phyloP scores from a whole-genome alignment of 2,797 vertebrate genomes.

The Crenichthys baileyi region DNA sequence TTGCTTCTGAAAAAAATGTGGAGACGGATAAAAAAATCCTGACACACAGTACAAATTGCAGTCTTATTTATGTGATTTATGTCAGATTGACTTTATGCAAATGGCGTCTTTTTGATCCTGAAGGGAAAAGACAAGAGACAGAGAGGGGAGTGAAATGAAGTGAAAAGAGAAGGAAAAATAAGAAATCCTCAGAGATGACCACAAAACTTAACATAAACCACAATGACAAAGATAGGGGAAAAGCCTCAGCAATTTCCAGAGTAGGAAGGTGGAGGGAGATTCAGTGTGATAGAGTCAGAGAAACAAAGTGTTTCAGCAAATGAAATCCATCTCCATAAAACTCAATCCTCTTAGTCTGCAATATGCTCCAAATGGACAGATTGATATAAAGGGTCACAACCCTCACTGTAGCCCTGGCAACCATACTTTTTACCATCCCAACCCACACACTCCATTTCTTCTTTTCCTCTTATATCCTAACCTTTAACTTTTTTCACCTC shows the following conservation, averaged over 20 bases:
- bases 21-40: slow-evolving; percentile 1
- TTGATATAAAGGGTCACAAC: slow-evolving; percentile 64
- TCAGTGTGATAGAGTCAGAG: slow-evolving; percentile 16
- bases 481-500: slow-evolving; percentile 17
- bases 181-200: not conserved
- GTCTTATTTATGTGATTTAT: slow-evolving; percentile 16
- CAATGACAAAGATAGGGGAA: not conserved
- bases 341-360: slow-evolving; percentile 67
- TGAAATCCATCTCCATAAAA: slow-evolving; percentile 74
- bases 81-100: slow-evolving; percentile 53
- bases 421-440: slow-evolving; percentile 39
- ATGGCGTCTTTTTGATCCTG: slow-evolving; percentile 50
- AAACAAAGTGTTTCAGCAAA: slow-evolving; percentile 47
- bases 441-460: slow-evolving; percentile 15
- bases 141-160: not conserved
- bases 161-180: not conserved
- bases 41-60: slow-evolving; percentile 6
- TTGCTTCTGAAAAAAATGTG: slow-evolving; percentile 34
- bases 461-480: slow-evolving; percentile 17
- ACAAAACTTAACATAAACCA: not conserved
- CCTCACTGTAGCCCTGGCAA: slow-evolving; percentile 69
- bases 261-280: not conserved
- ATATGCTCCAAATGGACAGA: slow-evolving; percentile 71
- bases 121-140: slow-evolving; percentile 3
- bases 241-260: not conserved